Percentiles rank a stretch among this genome's conserved stretches.
phyloP scores from a whole-genome alignment of 2,113 vertebrate genomes.

The Blennius ocellaris region DNA sequence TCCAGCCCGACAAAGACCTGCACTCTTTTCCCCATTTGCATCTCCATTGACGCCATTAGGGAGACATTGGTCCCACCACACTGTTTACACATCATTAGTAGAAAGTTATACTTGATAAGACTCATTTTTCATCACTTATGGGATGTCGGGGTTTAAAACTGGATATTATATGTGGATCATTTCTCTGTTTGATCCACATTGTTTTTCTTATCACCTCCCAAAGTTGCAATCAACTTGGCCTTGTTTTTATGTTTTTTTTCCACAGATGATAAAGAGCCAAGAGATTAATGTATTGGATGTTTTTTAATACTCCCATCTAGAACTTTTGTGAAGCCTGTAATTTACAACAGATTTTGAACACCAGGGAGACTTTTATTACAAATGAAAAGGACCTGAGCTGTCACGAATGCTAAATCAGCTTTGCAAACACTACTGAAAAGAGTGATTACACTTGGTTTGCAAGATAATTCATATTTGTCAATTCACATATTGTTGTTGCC shows the following conservation, averaged over 20 bases:
- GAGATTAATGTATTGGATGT: background rate
- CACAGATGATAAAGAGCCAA: background rate
- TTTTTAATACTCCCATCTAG: background rate
- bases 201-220: background rate
- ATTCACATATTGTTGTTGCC: too few relatives aligned
- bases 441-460: too few relatives aligned
- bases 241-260: constrained; percentile 26
- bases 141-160: constrained; percentile 30
- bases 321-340: background rate
- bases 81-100: constrained; percentile 40
- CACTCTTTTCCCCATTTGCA: constrained; percentile 32
- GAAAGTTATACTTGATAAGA: constrained; percentile 29
- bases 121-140: constrained; percentile 40
- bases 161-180: constrained; percentile 9
- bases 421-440: too few relatives aligned
- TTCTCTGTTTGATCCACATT: constrained; percentile 13
- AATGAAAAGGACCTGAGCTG: too few relatives aligned
- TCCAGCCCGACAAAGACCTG: constrained; percentile 14
- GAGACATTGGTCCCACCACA: background rate
- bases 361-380: too few relatives aligned
- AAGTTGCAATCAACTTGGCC: constrained; percentile 4
- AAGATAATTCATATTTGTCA: background rate
- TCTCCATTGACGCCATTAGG: constrained; percentile 23
- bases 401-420: too few relatives aligned
- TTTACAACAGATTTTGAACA: too few relatives aligned